These are phyloP conservation scores for Tethya wilhelma DNA, from an alignment of 37 sponge, comb jelly and placozoan genomes.

Conservation along the genomic window DNA sequence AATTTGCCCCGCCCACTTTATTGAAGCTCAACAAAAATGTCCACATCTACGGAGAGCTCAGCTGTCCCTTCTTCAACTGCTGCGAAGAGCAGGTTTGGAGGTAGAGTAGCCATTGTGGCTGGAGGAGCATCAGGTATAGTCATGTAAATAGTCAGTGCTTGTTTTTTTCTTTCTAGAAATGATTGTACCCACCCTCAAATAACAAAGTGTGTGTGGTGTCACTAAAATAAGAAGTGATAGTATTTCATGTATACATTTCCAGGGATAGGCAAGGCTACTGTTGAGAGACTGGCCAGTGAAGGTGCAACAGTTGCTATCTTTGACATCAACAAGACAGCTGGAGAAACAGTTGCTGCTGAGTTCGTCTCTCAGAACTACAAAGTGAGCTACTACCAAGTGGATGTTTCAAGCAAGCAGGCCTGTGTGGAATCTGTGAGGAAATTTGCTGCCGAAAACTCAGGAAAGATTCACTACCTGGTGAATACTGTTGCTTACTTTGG, in stretches of 20 bases:
- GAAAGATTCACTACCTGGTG: slow-evolving; percentile 63
- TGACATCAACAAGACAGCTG: slow-evolving; percentile 76
- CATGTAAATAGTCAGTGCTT: no score
- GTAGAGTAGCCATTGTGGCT: slow-evolving; percentile 65
- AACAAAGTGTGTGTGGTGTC: no score
- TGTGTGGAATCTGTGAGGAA: slow-evolving; percentile 59
- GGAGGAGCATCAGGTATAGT: slow-evolving; percentile 75
- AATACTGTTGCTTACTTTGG: slow-evolving; percentile 89
- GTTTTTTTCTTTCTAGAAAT: no score
- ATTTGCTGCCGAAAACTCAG: slow-evolving; percentile 42
- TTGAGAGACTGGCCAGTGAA: slow-evolving; percentile 70
- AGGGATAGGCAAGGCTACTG: slow-evolving; percentile 84
- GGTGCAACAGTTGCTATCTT: slow-evolving; percentile 83
- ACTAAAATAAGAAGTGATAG: no score
- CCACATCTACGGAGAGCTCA: no score
- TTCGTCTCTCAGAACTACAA: slow-evolving; percentile 8
- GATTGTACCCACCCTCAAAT: no score
- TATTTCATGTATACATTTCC: no score
- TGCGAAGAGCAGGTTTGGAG: slow-evolving; percentile 41
- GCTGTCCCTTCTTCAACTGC: slow-evolving; percentile 18
- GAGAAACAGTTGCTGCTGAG: slow-evolving; percentile 28
- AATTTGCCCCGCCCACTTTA: no score
- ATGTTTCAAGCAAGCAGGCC: slow-evolving; percentile 72
- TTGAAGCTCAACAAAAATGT: no score
- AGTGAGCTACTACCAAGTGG: slow-evolving; percentile 55